These are phyloP conservation scores for Hycleus phaleratus DNA, from an alignment of 1,140 invertebrate species.

Conservation along the genomic window DNA sequence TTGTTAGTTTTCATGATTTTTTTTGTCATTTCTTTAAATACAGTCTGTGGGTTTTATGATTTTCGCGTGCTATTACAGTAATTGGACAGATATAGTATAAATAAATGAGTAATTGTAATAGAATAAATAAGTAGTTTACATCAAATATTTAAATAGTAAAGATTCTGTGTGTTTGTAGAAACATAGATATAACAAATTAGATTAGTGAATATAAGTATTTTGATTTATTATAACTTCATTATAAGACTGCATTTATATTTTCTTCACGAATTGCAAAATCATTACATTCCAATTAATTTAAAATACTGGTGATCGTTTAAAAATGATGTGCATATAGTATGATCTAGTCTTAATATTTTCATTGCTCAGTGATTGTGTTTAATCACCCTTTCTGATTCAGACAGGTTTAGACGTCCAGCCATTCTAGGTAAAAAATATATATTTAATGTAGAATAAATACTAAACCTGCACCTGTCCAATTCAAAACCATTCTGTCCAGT, in stretches of 20 bases:
- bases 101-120: constrained; percentile 26
- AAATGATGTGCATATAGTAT: constrained; percentile 21
- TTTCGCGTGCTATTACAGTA: constrained; percentile 19
- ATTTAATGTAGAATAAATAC: constrained; percentile 28
- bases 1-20: constrained; percentile 26
- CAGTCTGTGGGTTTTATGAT: constrained; percentile 9
- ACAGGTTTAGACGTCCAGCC: constrained; percentile 32
- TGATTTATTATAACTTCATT: constrained; percentile 13
- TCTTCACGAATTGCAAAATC: constrained; percentile 5
- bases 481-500: constrained; percentile 31
- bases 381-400: constrained; percentile 18
- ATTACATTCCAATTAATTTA: constrained; percentile 24
- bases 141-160: constrained; percentile 26
- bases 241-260: constrained; percentile 15
- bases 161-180: constrained; percentile 31
- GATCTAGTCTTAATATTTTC: constrained; percentile 29
- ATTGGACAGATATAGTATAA: constrained; percentile 19
- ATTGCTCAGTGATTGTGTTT: constrained; percentile 30
- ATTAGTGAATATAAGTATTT: constrained; percentile 5
- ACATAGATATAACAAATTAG: constrained; percentile 21
- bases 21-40: not conserved
- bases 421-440: constrained; percentile 5
- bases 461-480: constrained; percentile 34
- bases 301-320: constrained; percentile 18
- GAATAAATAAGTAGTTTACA: constrained; percentile 24